Percentiles rank a stretch among this genome's conserved stretches.
These are phyloP conservation scores for Heliconius cydno DNA, from an alignment of 2,888 invertebrate species.

Conservation along the genomic window DNA sequence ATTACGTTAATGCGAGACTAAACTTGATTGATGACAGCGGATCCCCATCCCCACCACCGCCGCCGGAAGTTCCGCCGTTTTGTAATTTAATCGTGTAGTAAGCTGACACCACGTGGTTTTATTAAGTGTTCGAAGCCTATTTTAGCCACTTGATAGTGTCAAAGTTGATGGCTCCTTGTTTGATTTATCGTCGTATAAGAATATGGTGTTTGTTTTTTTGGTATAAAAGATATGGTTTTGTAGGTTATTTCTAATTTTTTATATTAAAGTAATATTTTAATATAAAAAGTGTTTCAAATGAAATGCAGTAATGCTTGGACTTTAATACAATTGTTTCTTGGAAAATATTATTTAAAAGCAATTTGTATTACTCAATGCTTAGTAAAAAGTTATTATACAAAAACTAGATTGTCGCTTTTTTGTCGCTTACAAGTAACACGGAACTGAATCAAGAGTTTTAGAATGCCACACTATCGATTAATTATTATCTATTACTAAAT, in stretches of 20 bases:
- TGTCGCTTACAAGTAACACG: conserved; percentile 6
- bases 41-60: conserved; percentile 41
- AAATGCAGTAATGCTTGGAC: not conserved
- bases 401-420: not conserved
- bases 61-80: conserved; percentile 39
- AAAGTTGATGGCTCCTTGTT: conserved; percentile 16
- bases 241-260: not conserved
- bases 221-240: not conserved
- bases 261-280: not conserved
- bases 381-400: not conserved
- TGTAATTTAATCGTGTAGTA: conserved; percentile 49
- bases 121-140: conserved; percentile 41
- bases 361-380: not conserved
- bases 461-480: not conserved
- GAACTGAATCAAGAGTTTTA: conserved; percentile 6
- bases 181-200: conserved; percentile 1
- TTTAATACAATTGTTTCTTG: not conserved
- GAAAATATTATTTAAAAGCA: not conserved
- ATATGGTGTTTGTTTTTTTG: not conserved
- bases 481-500: not conserved
- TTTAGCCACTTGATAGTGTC: conserved; percentile 23
- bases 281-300: not conserved
- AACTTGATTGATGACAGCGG: conserved; percentile 79
- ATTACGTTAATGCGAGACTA: conserved; percentile 83
- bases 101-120: conserved; percentile 48